Evolutionary conservation across 2,888 invertebrate species (phyloP), one percentile per base, ranked within the genome.

Genomic region (Pasiphila rectangulata): DNA sequence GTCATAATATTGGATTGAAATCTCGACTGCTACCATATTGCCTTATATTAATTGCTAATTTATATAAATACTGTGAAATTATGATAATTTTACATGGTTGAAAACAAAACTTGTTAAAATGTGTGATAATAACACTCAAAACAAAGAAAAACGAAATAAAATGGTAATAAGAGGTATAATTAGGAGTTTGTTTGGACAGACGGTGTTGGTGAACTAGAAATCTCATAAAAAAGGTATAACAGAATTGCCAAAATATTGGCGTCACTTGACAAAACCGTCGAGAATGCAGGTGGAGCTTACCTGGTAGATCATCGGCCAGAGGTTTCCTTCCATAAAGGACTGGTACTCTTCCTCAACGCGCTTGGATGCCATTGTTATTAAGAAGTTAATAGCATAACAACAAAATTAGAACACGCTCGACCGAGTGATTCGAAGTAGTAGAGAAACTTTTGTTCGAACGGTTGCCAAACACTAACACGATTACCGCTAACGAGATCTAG

Each of bases 251-350:
- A 30, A 32, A 30, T 19, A 23, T 44, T 36, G 27, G 39, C 43
- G 39, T 44, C 39, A 37, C 37, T 42, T 32, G 19, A 10, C 40
- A 20, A 32, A 32, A 15, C 16, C 20, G 35, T 20, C 16, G n/a
- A 17, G 9, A 30, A 35, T 45, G 36, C 20, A 23, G 20, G 16
- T 21, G 13, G 30, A 10, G 56, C 79, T 55, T 64, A 95, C 95
- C 92, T 94, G 93, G 81, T 92, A 95, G 57, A 93, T 82, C 57
- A 90, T 78, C 54, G 91, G 83, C 95, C 95, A 95, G 57, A 92
- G 92, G 74, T 91, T 91, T 69, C 90, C 92, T 60, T 90, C 89
- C 67, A 91, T 92, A 64, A 95, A 91, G 72, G 93, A 92, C 66
- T 89, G 83, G 83, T 93, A 95, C 83, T 95, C 94, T 40, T 91